phyloP scores from a whole-genome alignment of 2,113 vertebrate genomes.

The Hucho hucho region DNA sequence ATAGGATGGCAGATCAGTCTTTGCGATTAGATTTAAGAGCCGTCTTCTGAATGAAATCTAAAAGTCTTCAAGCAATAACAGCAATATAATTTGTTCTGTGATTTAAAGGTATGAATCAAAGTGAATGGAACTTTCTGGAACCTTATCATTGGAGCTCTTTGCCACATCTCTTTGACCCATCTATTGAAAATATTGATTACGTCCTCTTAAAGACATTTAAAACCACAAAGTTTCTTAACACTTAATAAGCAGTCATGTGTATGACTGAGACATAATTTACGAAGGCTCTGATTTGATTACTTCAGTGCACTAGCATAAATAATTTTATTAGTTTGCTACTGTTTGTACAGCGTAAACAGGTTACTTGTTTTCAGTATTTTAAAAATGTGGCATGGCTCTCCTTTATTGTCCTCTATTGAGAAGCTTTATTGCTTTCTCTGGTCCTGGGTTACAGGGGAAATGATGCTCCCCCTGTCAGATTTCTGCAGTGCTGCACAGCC shows the following conservation, averaged over 20 bases:
- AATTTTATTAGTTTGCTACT: constrained; percentile 64
- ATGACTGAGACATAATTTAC: constrained; percentile 54
- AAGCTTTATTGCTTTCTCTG: constrained; percentile 71
- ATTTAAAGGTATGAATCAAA: constrained; percentile 33
- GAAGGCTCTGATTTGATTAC: constrained; percentile 66
- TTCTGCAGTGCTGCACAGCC: constrained; percentile 12
- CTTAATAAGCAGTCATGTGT: constrained; percentile 43
- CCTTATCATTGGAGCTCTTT: constrained; percentile 17
- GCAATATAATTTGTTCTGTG: too few species aligned
- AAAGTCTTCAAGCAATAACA: background rate
- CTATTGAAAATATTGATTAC: constrained; percentile 70
- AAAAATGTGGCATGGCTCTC: constrained; percentile 68
- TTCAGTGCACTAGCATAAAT: constrained; percentile 54
- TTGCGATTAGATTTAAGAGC: too few species aligned
- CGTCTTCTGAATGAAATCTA: too few species aligned
- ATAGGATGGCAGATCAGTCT: too few species aligned
- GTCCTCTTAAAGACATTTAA: constrained; percentile 60
- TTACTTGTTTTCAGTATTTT: constrained; percentile 60
- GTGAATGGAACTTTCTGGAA: constrained; percentile 38
- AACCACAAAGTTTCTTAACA: constrained; percentile 39
- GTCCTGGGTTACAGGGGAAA: constrained; percentile 63
- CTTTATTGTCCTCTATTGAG: constrained; percentile 71
- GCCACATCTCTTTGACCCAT: constrained; percentile 49
- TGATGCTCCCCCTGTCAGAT: constrained; percentile 57
- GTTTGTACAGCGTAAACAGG: constrained; percentile 68